Evolutionary conservation across 1,140 invertebrate genomes (phyloP), one percentile per base, ranked within the genome.

Genomic region (Zaprionus nigranus): DNA sequence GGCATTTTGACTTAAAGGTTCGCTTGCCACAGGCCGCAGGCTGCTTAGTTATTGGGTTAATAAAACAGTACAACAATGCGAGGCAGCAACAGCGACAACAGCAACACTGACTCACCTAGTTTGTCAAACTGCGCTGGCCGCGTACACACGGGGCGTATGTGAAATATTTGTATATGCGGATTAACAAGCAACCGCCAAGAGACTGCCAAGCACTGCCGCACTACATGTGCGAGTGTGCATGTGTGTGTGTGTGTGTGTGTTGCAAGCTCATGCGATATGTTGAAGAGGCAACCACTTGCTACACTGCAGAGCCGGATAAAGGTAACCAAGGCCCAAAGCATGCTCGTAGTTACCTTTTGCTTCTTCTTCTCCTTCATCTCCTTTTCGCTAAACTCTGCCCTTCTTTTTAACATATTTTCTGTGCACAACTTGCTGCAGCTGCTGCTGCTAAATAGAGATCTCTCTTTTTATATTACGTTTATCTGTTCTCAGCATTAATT

Each of bases 31-130:
- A 15, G 54, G 66, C 78, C 78, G 56, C 67, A 59, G 64, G 68
- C 61, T 73, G 75, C 82, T 88, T 83, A 72, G 85, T 90, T 90
- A 88, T 84, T 88, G 75, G 85, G 84, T 88, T 88, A 85, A 88
- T 88, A 88, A 90, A 90, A 90, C 84, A 88, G 59, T 69, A 59
- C 65, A 70, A 75, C 59, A 77, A 68, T 63, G 49, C 36, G 49
- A 60, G 34, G 13, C 24, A 66, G 22, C 43, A 68, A 36, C 26
- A 63, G 17, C 26, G 62, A 43, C 64, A 60, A n/a, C n/a, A 64
- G 28, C 59, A 57, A 63, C 65, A 46, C 40, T 60, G 73, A 57
- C 81, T 75, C 78, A 88, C 84, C 84, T 87, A 83, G 84, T 81
- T 83, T 77, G 49, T 61, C 26, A 72, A 61, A 77, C 30, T 34